These are phyloP conservation scores for Anoura caudifer DNA, from an alignment of 2,113 vertebrate genomes.

Conservation along the genomic window DNA sequence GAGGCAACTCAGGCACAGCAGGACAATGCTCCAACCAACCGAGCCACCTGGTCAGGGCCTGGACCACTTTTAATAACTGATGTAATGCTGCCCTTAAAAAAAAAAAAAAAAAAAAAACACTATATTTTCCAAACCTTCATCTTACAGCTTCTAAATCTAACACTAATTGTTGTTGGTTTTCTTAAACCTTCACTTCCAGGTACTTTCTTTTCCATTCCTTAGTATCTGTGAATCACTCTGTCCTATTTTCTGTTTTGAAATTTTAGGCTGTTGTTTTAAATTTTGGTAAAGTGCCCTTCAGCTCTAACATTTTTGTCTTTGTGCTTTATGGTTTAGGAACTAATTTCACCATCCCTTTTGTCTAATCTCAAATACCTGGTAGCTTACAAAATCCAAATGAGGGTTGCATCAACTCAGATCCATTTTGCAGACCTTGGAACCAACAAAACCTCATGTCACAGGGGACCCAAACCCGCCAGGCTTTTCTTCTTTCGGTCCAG, in stretches of 20 bases:
- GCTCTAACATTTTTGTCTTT: not conserved
- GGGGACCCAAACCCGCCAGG: not conserved
- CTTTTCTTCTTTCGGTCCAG: not conserved
- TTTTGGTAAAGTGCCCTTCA: not conserved
- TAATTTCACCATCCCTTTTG: not conserved
- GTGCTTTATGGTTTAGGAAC: not conserved
- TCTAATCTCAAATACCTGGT: not conserved
- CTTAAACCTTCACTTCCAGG: not conserved
- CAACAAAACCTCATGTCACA: not conserved
- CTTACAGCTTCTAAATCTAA: not conserved
- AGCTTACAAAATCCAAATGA: not conserved
- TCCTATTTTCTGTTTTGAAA: slow-evolving; percentile 19
- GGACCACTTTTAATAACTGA: not conserved
- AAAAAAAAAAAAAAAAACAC: not conserved
- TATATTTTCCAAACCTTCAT: not conserved
- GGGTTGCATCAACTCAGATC: not conserved
- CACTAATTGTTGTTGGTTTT: not conserved
- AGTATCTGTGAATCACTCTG: not conserved
- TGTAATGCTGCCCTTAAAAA: not conserved
- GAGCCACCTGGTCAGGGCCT: not conserved
- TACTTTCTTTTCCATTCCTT: not conserved
- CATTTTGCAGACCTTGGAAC: not conserved
- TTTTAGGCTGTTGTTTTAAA: not conserved
- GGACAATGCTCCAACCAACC: no score
- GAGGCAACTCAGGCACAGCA: no score